phyloP scores from a whole-genome alignment of 2,797 vertebrate species.

The Caiman crocodilus region DNA sequence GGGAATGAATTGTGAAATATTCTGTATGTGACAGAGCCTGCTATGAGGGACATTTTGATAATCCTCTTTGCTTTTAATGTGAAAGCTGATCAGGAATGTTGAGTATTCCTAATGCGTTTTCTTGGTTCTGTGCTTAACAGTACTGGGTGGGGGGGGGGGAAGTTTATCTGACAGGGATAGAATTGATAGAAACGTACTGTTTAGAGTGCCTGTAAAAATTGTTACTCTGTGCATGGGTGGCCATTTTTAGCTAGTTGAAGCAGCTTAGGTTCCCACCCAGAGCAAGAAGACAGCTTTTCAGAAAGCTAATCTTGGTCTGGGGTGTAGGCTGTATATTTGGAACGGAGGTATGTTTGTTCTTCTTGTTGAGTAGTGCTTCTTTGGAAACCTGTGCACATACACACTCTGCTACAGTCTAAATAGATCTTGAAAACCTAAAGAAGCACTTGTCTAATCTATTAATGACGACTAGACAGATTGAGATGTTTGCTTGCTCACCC shows the following conservation, averaged over 20 bases:
- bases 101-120: slow-evolving; percentile 63
- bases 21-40: slow-evolving; percentile 72
- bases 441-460: not conserved
- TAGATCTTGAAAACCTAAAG: not conserved
- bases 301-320: not conserved
- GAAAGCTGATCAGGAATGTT: slow-evolving; percentile 73
- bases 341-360: slow-evolving; percentile 5
- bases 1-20: slow-evolving; percentile 72
- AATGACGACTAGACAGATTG: too few relatives aligned
- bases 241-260: slow-evolving; percentile 27
- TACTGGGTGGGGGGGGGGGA: too few relatives aligned
- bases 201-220: slow-evolving; percentile 8
- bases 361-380: not conserved
- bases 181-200: not conserved
- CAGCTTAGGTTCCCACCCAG: slow-evolving; percentile 17
- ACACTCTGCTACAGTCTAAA: not conserved
- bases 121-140: not conserved
- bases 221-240: slow-evolving; percentile 52
- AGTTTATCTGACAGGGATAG: not conserved
- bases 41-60: slow-evolving; percentile 69
- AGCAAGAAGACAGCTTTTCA: not conserved
- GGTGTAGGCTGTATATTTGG: not conserved
- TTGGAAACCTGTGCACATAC: not conserved
- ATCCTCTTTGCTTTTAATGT: slow-evolving; percentile 69
- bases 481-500: too few relatives aligned